A percentile compares a stretch with the other conserved stretches of the same genome.
These are phyloP conservation scores for Neofelis nebulosa DNA, from an alignment of 2,113 vertebrate species.

Conservation along the genomic window DNA sequence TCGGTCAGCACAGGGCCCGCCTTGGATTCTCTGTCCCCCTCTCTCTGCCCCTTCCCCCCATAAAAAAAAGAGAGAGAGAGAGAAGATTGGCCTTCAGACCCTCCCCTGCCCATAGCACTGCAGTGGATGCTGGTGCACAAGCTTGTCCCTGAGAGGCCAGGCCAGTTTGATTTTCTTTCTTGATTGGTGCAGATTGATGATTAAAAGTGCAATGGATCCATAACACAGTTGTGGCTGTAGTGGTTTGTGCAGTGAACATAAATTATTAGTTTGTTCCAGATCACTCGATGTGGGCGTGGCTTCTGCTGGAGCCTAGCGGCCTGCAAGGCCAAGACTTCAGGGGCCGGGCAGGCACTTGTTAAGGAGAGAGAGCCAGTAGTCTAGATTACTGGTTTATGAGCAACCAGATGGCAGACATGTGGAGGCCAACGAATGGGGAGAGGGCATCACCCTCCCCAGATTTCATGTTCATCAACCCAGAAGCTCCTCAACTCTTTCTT, in stretches of 20 bases:
- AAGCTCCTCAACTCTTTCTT: neutral
- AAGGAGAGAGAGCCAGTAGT: slow-evolving; percentile 95
- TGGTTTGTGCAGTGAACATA: slow-evolving; percentile 96
- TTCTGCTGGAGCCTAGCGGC: slow-evolving; percentile 94
- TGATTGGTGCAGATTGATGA: slow-evolving; percentile 96
- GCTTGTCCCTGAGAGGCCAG: slow-evolving; percentile 93
- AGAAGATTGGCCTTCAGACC: slow-evolving; percentile 89
- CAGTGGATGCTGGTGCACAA: slow-evolving; percentile 93
- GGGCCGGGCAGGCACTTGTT: slow-evolving; percentile 94
- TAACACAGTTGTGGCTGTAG: slow-evolving; percentile 93
- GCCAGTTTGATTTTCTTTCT: slow-evolving; percentile 97
- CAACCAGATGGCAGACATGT: neutral
- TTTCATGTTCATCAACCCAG: neutral
- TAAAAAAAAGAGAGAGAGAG: neutral
- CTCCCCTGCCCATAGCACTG: slow-evolving; percentile 91
- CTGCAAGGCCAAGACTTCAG: slow-evolving; percentile 91
- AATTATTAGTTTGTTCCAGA: slow-evolving; percentile 94
- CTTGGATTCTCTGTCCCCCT: too few species aligned
- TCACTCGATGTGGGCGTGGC: slow-evolving; percentile 90
- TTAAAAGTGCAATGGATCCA: slow-evolving; percentile 95
- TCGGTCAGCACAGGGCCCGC: too few species aligned
- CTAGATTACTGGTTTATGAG: slow-evolving; percentile 50
- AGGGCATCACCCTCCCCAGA: neutral
- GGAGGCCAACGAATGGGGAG: too few species aligned
- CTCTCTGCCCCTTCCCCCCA: too few species aligned